A percentile compares a stretch with the other conserved stretches of the same genome.
Conservation (phyloP, 1,140 invertebrate species). For the Drosophila fuyamai region DNA sequence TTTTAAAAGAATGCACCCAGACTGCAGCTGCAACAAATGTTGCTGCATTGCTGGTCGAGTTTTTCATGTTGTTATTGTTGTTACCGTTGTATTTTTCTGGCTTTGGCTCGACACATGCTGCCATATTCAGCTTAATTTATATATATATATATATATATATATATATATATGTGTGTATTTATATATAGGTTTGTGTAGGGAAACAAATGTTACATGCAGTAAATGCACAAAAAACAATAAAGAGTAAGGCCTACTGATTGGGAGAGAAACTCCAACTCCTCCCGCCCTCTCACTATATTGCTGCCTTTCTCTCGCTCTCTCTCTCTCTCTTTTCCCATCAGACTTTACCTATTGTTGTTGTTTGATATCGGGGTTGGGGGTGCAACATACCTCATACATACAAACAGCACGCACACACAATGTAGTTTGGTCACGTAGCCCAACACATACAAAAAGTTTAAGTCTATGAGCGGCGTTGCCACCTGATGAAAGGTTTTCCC, state of each 20-base stretch:
- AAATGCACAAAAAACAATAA: constrained; percentile 65
- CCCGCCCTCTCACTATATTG: constrained; percentile 26
- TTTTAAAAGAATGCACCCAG: constrained; percentile 26
- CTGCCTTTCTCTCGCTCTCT: constrained; percentile 6
- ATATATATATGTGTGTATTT: constrained; percentile 23
- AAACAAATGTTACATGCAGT: constrained; percentile 59
- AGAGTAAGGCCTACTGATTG: constrained; percentile 44
- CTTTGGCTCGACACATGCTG: constrained; percentile 63
- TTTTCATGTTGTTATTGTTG: constrained; percentile 48
- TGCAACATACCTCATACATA: constrained; percentile 17
- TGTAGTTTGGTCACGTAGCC: constrained; percentile 75
- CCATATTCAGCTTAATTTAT: constrained; percentile 52
- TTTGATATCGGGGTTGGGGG: constrained; percentile 64
- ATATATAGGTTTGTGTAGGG: constrained; percentile 28
- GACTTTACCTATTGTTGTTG: constrained; percentile 43
- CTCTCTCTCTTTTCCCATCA: constrained; percentile 6
- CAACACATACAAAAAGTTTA: constrained; percentile 33
- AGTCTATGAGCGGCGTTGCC: constrained; percentile 63
- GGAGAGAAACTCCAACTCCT: constrained; percentile 33
- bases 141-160: not conserved
- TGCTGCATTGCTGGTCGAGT: constrained; percentile 62
- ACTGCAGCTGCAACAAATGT: constrained; percentile 58
- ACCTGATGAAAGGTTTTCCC: constrained; percentile 47
- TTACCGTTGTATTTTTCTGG: constrained; percentile 14
- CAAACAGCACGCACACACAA: constrained; percentile 11